These are phyloP conservation scores for Drosophila obscura DNA, from an alignment of 1,140 invertebrate genomes.

Conservation along the genomic window DNA sequence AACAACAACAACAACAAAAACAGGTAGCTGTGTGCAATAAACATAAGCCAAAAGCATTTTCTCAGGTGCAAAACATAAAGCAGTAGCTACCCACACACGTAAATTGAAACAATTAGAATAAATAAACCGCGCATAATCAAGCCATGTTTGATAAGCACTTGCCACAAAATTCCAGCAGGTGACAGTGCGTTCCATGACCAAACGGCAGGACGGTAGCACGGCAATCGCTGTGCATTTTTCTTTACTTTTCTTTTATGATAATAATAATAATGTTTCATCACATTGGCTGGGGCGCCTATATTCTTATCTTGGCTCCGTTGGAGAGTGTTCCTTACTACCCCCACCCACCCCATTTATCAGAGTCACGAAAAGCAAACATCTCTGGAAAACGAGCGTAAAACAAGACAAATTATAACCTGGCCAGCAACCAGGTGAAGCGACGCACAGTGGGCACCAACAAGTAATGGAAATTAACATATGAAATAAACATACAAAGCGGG, in stretches of 20 bases:
- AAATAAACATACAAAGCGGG: too few species aligned
- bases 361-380: constrained; percentile 26
- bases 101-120: constrained; percentile 11
- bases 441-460: neutral
- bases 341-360: constrained; percentile 33
- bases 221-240: neutral
- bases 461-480: too few species aligned
- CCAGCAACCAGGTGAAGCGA: neutral
- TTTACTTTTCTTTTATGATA: constrained; percentile 1
- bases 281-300: neutral
- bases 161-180: neutral
- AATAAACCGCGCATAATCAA: constrained; percentile 13
- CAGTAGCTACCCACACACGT: constrained; percentile 8
- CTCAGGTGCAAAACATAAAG: too few species aligned
- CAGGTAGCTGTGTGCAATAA: neutral
- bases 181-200: constrained; percentile 6
- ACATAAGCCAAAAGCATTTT: constrained; percentile 2
- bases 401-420: constrained; percentile 59
- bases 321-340: neutral
- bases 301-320: constrained; percentile 37
- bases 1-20: too few species aligned
- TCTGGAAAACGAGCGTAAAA: constrained; percentile 56
- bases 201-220: too few species aligned
- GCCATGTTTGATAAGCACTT: constrained; percentile 45
- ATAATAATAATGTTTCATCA: constrained; percentile 14